A percentile compares a stretch with the other conserved stretches of the same genome.
Conservation (phyloP, 2,888 invertebrate genomes). For the Epinotia brunnichana region DNA sequence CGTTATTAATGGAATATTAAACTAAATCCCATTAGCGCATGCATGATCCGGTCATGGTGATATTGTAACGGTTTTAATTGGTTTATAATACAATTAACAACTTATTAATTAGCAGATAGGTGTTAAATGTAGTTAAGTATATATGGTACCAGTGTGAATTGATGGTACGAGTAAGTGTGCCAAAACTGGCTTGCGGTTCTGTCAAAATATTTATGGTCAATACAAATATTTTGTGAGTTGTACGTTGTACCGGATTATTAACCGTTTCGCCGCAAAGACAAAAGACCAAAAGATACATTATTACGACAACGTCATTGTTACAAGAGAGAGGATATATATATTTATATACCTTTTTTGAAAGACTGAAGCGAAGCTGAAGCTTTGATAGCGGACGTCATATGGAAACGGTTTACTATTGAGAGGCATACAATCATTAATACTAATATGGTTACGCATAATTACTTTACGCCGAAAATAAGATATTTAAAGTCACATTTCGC, state of each 20-base stretch:
- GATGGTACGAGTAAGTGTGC: conserved; percentile 14
- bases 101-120: conserved; percentile 24
- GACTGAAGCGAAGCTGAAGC: too few species aligned
- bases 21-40: conserved; percentile 32
- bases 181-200: conserved; percentile 7
- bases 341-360: too few species aligned
- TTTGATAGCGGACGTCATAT: too few species aligned
- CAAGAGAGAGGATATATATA: too few species aligned
- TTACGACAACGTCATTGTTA: too few species aligned
- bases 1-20: conserved; percentile 43
- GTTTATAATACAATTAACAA: conserved; percentile 33
- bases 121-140: conserved; percentile 41
- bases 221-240: neutral
- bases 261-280: too few species aligned
- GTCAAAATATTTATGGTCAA: conserved; percentile 15
- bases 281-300: too few species aligned
- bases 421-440: too few species aligned
- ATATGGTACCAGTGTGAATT: neutral
- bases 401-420: too few species aligned
- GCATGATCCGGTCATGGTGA: conserved; percentile 19
- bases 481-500: too few species aligned
- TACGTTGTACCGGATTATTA: neutral
- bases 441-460: too few species aligned
- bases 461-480: too few species aligned
- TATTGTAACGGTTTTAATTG: conserved; percentile 27